Percentiles rank a stretch among this genome's conserved stretches.
Conservation (phyloP, 2,113 vertebrate species). For the Ramphastos sulfuratus region DNA sequence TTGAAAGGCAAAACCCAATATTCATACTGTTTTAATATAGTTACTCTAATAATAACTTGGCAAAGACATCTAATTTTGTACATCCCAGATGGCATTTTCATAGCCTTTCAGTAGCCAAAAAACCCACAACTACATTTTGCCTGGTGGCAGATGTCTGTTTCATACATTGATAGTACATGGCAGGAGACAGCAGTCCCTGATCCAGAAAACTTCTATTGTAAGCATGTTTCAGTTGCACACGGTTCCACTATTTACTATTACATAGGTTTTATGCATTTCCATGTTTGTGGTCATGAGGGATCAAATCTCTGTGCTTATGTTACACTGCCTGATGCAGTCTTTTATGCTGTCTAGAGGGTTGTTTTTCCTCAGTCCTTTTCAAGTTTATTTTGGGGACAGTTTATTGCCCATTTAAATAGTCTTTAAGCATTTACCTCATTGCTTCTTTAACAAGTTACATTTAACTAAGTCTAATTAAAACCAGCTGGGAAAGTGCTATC, state of each 20-base stretch:
- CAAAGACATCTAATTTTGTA: not conserved
- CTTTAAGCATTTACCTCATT: not conserved
- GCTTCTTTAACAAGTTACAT: not conserved
- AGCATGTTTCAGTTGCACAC: not conserved
- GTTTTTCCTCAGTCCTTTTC: not conserved
- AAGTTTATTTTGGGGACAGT: not conserved
- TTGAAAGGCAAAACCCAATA: not conserved
- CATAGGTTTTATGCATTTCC: not conserved
- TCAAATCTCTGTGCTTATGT: not conserved
- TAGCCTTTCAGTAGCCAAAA: not conserved
- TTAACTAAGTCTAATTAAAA: not conserved
- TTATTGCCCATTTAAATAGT: not conserved
- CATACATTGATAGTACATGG: not conserved
- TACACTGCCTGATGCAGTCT: not conserved
- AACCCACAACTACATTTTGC: not conserved
- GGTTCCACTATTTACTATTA: not conserved
- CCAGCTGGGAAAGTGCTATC: not conserved
- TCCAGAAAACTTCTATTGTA: not conserved
- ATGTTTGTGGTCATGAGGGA: not conserved
- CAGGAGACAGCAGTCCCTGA: not conserved
- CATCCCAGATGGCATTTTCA: conserved; percentile 18
- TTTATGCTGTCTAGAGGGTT: no score
- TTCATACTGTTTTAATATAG: not conserved
- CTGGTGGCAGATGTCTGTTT: not conserved
- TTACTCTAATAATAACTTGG: conserved; percentile 12